Evolutionary conservation across 1,140 invertebrate species (phyloP).

Genomic region (Tetragonula clypearis): DNA sequence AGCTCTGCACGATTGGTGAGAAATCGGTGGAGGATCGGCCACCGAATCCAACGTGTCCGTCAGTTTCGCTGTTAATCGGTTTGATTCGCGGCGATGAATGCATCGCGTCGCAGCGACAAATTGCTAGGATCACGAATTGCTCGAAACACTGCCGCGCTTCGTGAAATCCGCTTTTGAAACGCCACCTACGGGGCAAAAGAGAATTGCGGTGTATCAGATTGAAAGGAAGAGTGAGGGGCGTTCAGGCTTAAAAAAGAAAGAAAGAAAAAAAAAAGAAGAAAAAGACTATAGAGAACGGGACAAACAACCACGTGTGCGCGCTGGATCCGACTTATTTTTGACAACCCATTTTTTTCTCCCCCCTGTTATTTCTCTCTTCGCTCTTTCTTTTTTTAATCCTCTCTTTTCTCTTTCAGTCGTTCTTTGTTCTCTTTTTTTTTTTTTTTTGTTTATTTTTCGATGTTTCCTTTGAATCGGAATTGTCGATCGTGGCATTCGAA

Average conservation of each 20-base stretch:
- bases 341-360: slow-evolving; percentile 6
- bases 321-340: slow-evolving; percentile 32
- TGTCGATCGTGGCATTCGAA: background rate
- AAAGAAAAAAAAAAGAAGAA: no score
- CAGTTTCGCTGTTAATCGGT: slow-evolving; percentile 58
- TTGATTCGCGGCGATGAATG: slow-evolving; percentile 61
- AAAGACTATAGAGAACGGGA: background rate
- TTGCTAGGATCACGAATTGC: slow-evolving; percentile 57
- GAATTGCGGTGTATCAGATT: slow-evolving; percentile 27
- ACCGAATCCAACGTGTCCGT: slow-evolving; percentile 27
- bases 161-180: slow-evolving; percentile 56
- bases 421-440: background rate
- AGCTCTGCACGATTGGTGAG: slow-evolving; percentile 34
- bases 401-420: no score
- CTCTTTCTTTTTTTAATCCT: background rate
- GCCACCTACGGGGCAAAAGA: background rate
- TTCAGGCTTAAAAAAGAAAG: background rate
- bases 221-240: slow-evolving; percentile 24
- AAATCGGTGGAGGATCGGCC: slow-evolving; percentile 41
- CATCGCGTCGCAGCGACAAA: slow-evolving; percentile 57
- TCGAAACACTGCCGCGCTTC: slow-evolving; percentile 30
- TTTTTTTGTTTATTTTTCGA: background rate
- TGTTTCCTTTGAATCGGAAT: background rate
- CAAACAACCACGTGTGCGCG: background rate
- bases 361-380: no score